A percentile compares a stretch with the other conserved stretches of the same genome.
These are phyloP conservation scores for Poecilia velifera DNA, from an alignment of 2,797 vertebrate species.

Conservation along the genomic window DNA sequence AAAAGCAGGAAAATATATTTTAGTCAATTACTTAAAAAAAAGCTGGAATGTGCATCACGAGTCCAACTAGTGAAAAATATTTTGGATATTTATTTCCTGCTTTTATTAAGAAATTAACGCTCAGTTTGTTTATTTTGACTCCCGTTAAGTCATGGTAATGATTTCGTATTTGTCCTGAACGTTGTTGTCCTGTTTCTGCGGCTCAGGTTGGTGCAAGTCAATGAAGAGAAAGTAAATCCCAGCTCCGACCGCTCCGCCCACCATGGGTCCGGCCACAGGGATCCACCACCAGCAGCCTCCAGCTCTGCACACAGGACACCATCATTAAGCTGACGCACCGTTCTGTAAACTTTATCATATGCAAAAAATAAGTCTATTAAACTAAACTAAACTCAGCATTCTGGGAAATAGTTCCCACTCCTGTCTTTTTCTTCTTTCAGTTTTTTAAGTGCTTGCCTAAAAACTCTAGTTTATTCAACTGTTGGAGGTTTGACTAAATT, in stretches of 20 bases:
- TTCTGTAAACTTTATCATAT: background rate
- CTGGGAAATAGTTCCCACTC: too few relatives aligned
- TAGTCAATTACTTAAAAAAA: background rate
- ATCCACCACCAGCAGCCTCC: conserved; percentile 96
- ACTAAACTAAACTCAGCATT: too few relatives aligned
- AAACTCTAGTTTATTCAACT: too few relatives aligned
- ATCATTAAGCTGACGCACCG: background rate
- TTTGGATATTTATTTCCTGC: background rate
- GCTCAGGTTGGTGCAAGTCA: conserved; percentile 88
- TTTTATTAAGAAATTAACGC: background rate
- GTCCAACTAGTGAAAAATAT: background rate
- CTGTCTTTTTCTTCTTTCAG: too few relatives aligned
- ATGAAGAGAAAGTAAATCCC: conserved; percentile 87
- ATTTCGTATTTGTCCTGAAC: conserved; percentile 89
- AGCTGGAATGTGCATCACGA: background rate
- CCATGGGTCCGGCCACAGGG: conserved; percentile 90
- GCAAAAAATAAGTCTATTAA: too few relatives aligned
- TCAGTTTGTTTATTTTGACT: background rate
- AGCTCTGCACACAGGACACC: conserved; percentile 77
- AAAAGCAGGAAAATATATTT: background rate
- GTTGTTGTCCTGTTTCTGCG: conserved; percentile 73
- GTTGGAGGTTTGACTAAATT: too few relatives aligned
- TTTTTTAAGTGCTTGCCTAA: too few relatives aligned
- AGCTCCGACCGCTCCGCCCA: conserved; percentile 88
- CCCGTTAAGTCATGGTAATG: conserved; percentile 77